Evolutionary conservation across 2,888 invertebrate species (phyloP).

Genomic region (Cinara cedri): DNA sequence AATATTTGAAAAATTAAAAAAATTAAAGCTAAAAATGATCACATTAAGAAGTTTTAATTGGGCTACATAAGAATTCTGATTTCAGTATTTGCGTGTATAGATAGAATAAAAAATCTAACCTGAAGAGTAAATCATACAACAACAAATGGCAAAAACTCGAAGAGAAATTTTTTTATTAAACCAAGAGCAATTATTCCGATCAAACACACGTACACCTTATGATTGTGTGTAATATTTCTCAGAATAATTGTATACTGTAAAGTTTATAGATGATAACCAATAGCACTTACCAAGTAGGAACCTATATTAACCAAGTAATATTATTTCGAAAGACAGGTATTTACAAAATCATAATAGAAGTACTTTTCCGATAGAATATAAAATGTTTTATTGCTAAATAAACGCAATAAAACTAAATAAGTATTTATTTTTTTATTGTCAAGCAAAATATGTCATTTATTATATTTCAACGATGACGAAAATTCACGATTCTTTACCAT

Average conservation of each 20-base stretch:
- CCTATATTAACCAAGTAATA: too few species aligned
- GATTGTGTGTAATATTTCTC: not conserved
- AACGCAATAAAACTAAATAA: not conserved
- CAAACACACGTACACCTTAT: not conserved
- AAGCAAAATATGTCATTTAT: not conserved
- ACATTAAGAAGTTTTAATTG: too few species aligned
- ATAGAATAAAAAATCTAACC: too few species aligned
- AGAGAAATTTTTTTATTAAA: not conserved
- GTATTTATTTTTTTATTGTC: too few species aligned
- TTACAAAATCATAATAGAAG: not conserved
- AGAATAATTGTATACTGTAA: not conserved
- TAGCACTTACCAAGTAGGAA: not conserved
- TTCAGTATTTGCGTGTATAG: too few species aligned
- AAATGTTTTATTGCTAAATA: slow-evolving; percentile 16
- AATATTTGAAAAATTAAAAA: too few species aligned
- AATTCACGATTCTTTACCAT: not conserved
- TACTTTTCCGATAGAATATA: not conserved
- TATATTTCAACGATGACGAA: not conserved
- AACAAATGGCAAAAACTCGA: too few species aligned
- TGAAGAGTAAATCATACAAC: too few species aligned
- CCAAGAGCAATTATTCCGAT: not conserved
- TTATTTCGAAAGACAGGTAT: not conserved
- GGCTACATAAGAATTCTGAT: too few species aligned
- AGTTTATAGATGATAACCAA: not conserved
- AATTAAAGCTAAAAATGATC: too few species aligned